Conservation (phyloP, 2,113 vertebrate genomes). For the Chinchilla lanigera region DNA sequence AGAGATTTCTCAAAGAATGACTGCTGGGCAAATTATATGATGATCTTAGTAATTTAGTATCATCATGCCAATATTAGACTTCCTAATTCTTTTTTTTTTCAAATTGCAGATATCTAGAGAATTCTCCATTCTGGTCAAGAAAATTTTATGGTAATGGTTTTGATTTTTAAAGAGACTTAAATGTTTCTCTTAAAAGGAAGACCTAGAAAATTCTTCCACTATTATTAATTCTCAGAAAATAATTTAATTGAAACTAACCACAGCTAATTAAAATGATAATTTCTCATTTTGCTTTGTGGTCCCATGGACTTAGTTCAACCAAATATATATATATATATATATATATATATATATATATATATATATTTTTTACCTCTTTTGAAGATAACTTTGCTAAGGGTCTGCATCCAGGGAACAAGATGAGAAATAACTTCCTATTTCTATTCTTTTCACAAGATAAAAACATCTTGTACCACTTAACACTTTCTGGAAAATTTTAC, state of each 20-base stretch:
- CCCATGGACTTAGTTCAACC: slow-evolving; percentile 81
- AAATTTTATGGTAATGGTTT: slow-evolving; percentile 73
- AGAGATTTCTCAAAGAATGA: slow-evolving; percentile 57
- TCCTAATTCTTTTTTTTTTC: slow-evolving; percentile 77
- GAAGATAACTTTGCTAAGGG: slow-evolving; percentile 59
- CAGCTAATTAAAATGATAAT: slow-evolving; percentile 83
- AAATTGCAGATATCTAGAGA: slow-evolving; percentile 76
- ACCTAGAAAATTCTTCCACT: slow-evolving; percentile 77
- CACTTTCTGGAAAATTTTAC: slow-evolving; percentile 48
- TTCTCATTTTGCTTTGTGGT: slow-evolving; percentile 82
- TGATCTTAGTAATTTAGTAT: slow-evolving; percentile 73
- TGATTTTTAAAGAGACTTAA: slow-evolving; percentile 76
- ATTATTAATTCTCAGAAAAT: slow-evolving; percentile 83
- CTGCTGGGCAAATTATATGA: slow-evolving; percentile 73
- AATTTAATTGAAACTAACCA: slow-evolving; percentile 81
- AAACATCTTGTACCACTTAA: not conserved
- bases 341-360: not conserved
- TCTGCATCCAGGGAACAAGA: slow-evolving; percentile 51
- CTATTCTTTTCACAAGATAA: slow-evolving; percentile 13
- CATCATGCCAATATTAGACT: slow-evolving; percentile 63
- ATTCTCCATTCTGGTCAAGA: slow-evolving; percentile 75
- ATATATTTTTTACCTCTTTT: slow-evolving; percentile 35
- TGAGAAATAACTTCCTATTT: slow-evolving; percentile 57
- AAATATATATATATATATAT: slow-evolving; percentile 1
- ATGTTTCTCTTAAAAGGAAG: slow-evolving; percentile 77